A percentile compares a stretch with the other conserved stretches of the same genome.
Conservation (phyloP, 37 sponge, comb jelly and placozoan species). For the Axinella damicornis region DNA sequence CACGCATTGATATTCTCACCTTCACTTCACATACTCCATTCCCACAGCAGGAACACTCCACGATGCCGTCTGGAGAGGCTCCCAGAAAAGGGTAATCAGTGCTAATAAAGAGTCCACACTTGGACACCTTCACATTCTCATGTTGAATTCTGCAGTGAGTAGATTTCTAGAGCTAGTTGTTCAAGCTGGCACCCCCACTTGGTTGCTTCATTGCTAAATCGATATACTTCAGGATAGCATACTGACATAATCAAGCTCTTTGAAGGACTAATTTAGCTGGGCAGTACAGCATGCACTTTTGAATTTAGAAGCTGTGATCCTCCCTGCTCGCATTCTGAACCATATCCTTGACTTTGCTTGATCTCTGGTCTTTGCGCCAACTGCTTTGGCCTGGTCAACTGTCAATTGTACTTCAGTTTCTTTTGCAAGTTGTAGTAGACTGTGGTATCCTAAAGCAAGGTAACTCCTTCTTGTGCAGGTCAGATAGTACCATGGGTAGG, state of each 20-base stretch:
- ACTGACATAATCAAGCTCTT: slow-evolving; percentile 49
- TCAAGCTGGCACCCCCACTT: slow-evolving; percentile 71
- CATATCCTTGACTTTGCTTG: slow-evolving; percentile 53
- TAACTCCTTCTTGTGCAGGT: slow-evolving; percentile 33
- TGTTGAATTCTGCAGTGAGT: not conserved
- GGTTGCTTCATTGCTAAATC: slow-evolving; percentile 52
- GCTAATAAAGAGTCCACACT: slow-evolving; percentile 50
- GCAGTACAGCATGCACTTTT: slow-evolving; percentile 50
- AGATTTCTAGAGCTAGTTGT: slow-evolving; percentile 31
- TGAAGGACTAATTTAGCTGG: slow-evolving; percentile 42
- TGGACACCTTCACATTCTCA: not conserved
- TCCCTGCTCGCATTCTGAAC: slow-evolving; percentile 63
- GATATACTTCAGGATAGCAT: slow-evolving; percentile 67
- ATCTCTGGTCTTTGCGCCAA: slow-evolving; percentile 42
- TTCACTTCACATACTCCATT: slow-evolving; percentile 67
- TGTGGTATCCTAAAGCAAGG: slow-evolving; percentile 1
- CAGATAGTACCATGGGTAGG: slow-evolving; percentile 21
- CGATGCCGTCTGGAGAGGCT: slow-evolving; percentile 75
- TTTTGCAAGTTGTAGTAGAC: slow-evolving; percentile 17
- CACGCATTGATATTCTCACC: not conserved
- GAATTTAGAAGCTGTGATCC: slow-evolving; percentile 72
- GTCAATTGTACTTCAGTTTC: slow-evolving; percentile 4
- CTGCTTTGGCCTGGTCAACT: slow-evolving; percentile 13
- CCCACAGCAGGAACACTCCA: slow-evolving; percentile 65
- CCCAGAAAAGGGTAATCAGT: slow-evolving; percentile 55